Percentiles rank a stretch among this genome's conserved stretches.
Evolutionary conservation across 2,113 vertebrate species (phyloP).

Genomic region (Zingel zingel): DNA sequence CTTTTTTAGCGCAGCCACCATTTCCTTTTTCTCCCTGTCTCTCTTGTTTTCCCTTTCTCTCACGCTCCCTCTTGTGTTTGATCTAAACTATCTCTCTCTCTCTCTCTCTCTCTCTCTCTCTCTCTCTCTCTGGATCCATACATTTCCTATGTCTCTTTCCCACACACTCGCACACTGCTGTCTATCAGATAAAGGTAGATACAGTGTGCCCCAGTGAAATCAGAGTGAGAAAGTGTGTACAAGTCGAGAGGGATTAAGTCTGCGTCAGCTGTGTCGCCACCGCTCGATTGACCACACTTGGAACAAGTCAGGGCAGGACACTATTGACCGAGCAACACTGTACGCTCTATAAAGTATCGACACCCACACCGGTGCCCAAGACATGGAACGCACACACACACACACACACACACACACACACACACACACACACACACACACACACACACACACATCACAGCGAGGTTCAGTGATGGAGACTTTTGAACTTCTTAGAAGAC

Average conservation of each 20-base stretch:
- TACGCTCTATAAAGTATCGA: slow-evolving; percentile 81
- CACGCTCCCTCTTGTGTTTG: slow-evolving; percentile 17
- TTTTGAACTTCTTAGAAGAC: slow-evolving; percentile 32
- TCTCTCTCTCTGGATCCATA: slow-evolving; percentile 32
- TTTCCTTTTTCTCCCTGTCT: slow-evolving; percentile 17
- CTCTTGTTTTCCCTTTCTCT: neutral
- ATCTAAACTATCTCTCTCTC: slow-evolving; percentile 32
- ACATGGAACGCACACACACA: slow-evolving; percentile 52
- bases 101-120: slow-evolving; percentile 19
- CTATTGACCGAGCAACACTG: slow-evolving; percentile 73
- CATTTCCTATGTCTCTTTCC: slow-evolving; percentile 39
- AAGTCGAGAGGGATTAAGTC: slow-evolving; percentile 62
- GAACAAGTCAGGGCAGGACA: slow-evolving; percentile 78
- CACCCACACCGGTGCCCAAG: slow-evolving; percentile 56
- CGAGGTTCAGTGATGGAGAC: neutral
- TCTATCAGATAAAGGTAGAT: slow-evolving; percentile 53
- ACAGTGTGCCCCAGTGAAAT: slow-evolving; percentile 38
- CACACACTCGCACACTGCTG: slow-evolving; percentile 46
- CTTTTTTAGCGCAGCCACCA: neutral
- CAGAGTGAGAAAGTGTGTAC: slow-evolving; percentile 25
- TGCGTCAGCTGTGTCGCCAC: slow-evolving; percentile 71
- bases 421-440: slow-evolving; percentile 31
- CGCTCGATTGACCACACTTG: slow-evolving; percentile 79
- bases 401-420: slow-evolving; percentile 29
- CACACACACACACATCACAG: slow-evolving; percentile 21